Conservation (phyloP, 2,888 invertebrate species). For the Phoronis australis region DNA sequence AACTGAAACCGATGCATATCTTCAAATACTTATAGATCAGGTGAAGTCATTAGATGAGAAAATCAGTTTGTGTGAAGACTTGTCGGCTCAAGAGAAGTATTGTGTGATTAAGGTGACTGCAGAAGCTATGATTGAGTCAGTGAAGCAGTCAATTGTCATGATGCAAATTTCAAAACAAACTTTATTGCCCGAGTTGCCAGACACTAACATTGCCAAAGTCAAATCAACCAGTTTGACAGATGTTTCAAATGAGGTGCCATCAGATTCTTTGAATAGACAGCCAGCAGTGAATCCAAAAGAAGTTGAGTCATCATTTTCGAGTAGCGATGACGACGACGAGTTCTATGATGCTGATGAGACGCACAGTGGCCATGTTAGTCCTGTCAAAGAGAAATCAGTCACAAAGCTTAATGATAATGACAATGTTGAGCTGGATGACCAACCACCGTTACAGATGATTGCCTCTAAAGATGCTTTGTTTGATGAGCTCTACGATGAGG, state of each 20-base stretch:
- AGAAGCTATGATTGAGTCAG: conserved; percentile 80
- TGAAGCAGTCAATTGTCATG: conserved; percentile 96
- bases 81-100: conserved; percentile 36
- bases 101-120: conserved; percentile 45
- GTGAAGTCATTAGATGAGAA: conserved; percentile 58
- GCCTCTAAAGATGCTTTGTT: conserved; percentile 37
- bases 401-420: conserved; percentile 16
- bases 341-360: conserved; percentile 66
- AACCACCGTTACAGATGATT: conserved; percentile 21
- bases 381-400: conserved; percentile 18
- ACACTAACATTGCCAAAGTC: neutral
- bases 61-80: conserved; percentile 41
- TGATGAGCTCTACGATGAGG: conserved; percentile 74
- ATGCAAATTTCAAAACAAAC: conserved; percentile 93
- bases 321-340: conserved; percentile 83
- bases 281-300: neutral
- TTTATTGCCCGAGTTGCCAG: conserved; percentile 2
- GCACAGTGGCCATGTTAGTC: too few relatives aligned
- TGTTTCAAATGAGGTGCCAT: neutral
- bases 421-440: conserved; percentile 23
- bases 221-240: neutral
- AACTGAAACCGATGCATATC: conserved; percentile 90
- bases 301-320: conserved; percentile 57
- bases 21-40: conserved; percentile 92
- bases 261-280: neutral